Percentiles rank a stretch among this genome's conserved stretches.
Conservation (phyloP, 2,113 vertebrate genomes). For the Sinocyclocheilus maitianheensis region DNA sequence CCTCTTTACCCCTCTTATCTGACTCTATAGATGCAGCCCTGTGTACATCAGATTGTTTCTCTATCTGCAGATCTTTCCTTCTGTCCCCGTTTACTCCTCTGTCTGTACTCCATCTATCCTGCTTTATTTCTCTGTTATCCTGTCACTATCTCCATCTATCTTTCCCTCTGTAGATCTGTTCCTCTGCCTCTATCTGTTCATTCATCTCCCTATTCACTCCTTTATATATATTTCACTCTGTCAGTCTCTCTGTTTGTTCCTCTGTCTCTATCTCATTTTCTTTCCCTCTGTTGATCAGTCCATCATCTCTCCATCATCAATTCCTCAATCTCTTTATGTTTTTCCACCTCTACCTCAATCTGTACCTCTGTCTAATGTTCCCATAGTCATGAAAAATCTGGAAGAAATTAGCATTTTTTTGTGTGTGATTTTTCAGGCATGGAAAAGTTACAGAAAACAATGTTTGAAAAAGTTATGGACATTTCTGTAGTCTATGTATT, state of each 20-base stretch:
- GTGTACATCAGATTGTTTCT: neutral
- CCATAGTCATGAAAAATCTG: neutral
- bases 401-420: neutral
- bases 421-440: neutral
- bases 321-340: neutral
- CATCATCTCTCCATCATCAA: neutral
- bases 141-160: neutral
- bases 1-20: neutral
- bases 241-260: neutral
- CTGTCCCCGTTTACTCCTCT: neutral
- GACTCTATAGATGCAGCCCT: neutral
- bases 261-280: neutral
- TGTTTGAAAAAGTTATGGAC: neutral
- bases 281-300: neutral
- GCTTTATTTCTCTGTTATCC: neutral
- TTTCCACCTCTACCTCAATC: neutral
- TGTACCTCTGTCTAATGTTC: neutral
- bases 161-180: neutral
- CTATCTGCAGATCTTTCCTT: neutral
- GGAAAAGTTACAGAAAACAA: neutral
- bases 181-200: neutral
- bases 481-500: neutral
- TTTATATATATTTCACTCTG: neutral
- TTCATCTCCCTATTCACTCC: neutral
- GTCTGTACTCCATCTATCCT: neutral